Evolutionary conservation across 2,888 invertebrate genomes (phyloP).

Genomic region (Leptarthrus brevirostris): DNA sequence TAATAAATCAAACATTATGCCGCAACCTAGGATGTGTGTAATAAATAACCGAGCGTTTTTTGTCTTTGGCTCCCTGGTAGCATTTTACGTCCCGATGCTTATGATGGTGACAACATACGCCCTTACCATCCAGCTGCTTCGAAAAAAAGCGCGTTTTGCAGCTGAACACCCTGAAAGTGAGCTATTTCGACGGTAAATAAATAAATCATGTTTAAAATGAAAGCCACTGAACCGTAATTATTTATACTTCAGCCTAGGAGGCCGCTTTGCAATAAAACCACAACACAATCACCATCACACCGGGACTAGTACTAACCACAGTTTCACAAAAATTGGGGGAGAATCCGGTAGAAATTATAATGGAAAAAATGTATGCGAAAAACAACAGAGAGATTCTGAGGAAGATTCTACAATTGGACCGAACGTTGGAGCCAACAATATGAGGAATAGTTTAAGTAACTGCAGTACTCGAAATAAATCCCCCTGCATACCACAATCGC

Average conservation of each 20-base stretch:
- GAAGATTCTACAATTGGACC: background rate
- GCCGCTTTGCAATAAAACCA: constrained; percentile 65
- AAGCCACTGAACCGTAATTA: background rate
- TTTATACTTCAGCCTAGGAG: constrained; percentile 62
- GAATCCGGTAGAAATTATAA: background rate
- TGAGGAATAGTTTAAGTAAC: background rate
- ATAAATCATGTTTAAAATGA: background rate
- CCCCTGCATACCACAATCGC: constrained; percentile 54
- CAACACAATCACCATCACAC: constrained; percentile 60
- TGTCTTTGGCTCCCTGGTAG: constrained; percentile 91
- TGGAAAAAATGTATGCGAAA: background rate
- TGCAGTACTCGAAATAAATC: background rate
- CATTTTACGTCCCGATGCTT: constrained; percentile 95
- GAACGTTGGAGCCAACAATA: background rate
- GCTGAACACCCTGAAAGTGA: constrained; percentile 75
- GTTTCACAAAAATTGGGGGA: constrained; percentile 3
- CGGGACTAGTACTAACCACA: constrained; percentile 12
- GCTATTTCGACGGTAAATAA: constrained; percentile 68
- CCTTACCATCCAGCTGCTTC: constrained; percentile 86
- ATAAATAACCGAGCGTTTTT: constrained; percentile 88
- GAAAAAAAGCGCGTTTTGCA: constrained; percentile 81
- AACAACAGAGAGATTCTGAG: background rate
- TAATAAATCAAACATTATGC: constrained; percentile 84
- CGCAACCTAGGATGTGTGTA: constrained; percentile 78
- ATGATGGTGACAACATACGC: constrained; percentile 95